A percentile compares a stretch with the other conserved stretches of the same genome.
These are phyloP conservation scores for Solenopsis fugax DNA, from an alignment of 1,140 invertebrate species.

Conservation along the genomic window DNA sequence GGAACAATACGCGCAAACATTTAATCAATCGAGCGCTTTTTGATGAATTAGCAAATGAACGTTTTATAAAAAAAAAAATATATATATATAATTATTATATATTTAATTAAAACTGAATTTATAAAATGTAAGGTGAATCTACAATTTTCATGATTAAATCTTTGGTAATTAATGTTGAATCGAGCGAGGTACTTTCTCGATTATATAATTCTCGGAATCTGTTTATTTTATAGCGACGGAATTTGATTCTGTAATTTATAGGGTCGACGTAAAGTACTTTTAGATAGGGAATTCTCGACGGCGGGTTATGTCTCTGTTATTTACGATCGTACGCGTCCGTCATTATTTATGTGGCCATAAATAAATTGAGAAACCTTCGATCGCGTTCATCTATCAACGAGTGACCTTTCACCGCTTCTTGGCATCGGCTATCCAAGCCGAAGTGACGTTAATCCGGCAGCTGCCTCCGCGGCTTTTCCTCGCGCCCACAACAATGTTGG, in stretches of 20 bases:
- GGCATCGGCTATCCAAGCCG: constrained; percentile 8
- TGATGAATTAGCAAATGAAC: constrained; percentile 4
- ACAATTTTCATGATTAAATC: background rate
- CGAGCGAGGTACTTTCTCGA: constrained; percentile 7
- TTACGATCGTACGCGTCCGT: constrained; percentile 42
- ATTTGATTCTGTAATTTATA: constrained; percentile 55
- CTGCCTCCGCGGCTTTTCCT: constrained; percentile 29
- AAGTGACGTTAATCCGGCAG: constrained; percentile 60
- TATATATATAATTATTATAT: background rate
- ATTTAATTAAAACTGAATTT: background rate
- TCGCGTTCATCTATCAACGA: constrained; percentile 45
- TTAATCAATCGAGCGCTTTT: constrained; percentile 38
- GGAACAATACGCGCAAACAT: constrained; percentile 19
- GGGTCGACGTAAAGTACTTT: constrained; percentile 14
- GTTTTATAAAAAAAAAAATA: background rate
- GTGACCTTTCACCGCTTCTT: constrained; percentile 49
- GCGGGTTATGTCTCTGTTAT: constrained; percentile 37
- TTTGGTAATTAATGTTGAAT: background rate
- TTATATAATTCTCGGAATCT: constrained; percentile 16
- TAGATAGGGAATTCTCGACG: constrained; percentile 27
- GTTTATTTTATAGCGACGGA: background rate
- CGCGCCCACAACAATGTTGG: constrained; percentile 24
- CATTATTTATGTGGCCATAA: constrained; percentile 58
- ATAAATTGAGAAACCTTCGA: constrained; percentile 50
- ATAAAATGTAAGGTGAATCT: background rate